Evolutionary conservation across 2,888 invertebrate species (phyloP).

Genomic region (Pinctada fucata): DNA sequence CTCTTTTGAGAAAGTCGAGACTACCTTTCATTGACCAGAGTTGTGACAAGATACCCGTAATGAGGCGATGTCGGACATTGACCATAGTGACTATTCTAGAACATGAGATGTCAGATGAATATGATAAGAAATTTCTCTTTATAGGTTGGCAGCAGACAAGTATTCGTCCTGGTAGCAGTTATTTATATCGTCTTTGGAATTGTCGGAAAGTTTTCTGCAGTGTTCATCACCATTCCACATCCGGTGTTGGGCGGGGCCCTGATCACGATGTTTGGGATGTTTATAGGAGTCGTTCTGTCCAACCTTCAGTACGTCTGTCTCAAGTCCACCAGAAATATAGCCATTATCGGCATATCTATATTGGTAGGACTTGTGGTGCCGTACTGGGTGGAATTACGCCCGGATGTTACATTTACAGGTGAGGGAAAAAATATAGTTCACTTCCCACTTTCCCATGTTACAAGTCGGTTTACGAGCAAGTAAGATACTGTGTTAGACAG

Average conservation of each 20-base stretch:
- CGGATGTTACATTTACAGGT: constrained; percentile 53
- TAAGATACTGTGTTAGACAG: too few relatives aligned
- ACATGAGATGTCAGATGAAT: too few relatives aligned
- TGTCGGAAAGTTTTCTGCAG: constrained; percentile 75
- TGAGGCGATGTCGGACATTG: too few relatives aligned
- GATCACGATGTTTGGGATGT: constrained; percentile 49
- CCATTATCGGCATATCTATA: constrained; percentile 86
- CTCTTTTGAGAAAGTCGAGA: too few relatives aligned
- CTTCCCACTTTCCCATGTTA: neutral
- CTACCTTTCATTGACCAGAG: too few relatives aligned
- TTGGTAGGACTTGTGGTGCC: constrained; percentile 85
- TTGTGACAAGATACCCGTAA: too few relatives aligned
- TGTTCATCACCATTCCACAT: constrained; percentile 76
- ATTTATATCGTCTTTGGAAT: constrained; percentile 74
- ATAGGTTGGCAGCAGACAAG: constrained; percentile 75
- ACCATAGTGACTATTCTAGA: too few relatives aligned
- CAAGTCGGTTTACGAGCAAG: too few relatives aligned
- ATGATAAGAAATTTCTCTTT: neutral
- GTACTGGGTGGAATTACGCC: constrained; percentile 50
- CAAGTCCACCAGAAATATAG: constrained; percentile 87
- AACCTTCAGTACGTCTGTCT: constrained; percentile 81
- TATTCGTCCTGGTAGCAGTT: constrained; percentile 73
- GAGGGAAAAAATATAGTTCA: constrained; percentile 4
- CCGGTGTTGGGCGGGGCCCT: constrained; percentile 74
- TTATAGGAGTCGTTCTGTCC: constrained; percentile 49